A percentile compares a stretch with the other conserved stretches of the same genome.
These are phyloP conservation scores for Coelinius sp. DNA, from an alignment of 2,888 invertebrate genomes.

Conservation along the genomic window DNA sequence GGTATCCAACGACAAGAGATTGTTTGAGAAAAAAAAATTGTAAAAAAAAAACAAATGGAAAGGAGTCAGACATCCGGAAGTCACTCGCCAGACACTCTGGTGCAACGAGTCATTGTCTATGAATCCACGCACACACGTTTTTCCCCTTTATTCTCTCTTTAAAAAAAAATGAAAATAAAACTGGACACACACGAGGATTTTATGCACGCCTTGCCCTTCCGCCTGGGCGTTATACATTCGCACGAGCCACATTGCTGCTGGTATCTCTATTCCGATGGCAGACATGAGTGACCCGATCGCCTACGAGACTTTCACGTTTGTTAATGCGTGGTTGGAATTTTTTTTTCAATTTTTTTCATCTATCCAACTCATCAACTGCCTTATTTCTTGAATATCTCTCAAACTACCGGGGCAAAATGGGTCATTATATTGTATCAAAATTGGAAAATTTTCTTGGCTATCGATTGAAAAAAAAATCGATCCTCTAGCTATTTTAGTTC, in stretches of 20 bases:
- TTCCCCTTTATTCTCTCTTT: slow-evolving; percentile 48
- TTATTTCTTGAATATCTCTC: not conserved
- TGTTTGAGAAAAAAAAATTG: not conserved
- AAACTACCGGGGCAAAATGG: not conserved
- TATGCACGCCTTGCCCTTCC: slow-evolving; percentile 29
- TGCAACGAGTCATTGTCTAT: slow-evolving; percentile 60
- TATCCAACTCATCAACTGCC: not conserved
- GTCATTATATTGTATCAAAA: not conserved
- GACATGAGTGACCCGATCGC: slow-evolving; percentile 19
- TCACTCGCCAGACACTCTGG: slow-evolving; percentile 32
- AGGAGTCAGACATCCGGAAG: slow-evolving; percentile 2
- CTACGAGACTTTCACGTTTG: slow-evolving; percentile 24
- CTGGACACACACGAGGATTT: slow-evolving; percentile 10
- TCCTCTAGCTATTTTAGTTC: no score
- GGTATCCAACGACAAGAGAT: not conserved
- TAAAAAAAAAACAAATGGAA: not conserved
- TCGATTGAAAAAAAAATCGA: not conserved
- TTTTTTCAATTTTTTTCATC: not conserved
- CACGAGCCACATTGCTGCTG: slow-evolving; percentile 12
- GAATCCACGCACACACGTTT: slow-evolving; percentile 56
- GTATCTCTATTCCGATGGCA: slow-evolving; percentile 14
- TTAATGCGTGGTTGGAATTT: not conserved
- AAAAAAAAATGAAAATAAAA: not conserved
- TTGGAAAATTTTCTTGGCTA: not conserved
- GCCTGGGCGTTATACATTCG: slow-evolving; percentile 12